Evolutionary conservation across 2,797 vertebrate genomes (phyloP).

Genomic region (Sebastes reedi): DNA sequence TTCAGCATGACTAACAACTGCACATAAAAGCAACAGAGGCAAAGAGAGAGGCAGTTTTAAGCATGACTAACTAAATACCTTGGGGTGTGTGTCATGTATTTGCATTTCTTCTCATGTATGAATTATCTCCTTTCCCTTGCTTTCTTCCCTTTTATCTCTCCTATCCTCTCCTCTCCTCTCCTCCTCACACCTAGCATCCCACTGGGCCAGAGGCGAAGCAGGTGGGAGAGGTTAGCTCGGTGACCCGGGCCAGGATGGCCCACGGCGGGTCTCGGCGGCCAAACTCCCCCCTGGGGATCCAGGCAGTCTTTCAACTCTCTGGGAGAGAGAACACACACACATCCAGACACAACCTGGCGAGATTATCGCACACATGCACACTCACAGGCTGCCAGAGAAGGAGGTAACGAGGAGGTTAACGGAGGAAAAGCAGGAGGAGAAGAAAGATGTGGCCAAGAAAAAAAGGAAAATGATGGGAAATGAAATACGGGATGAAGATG

Average conservation of each 20-base stretch:
- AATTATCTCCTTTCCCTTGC: constrained; percentile 1
- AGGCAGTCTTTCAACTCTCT: constrained; percentile 33
- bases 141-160: constrained; percentile 20
- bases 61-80: constrained; percentile 37
- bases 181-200: constrained; percentile 22
- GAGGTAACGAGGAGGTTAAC: constrained; percentile 38
- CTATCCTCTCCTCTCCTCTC: background rate
- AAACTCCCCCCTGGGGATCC: constrained; percentile 24
- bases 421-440: background rate
- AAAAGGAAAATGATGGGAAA: background rate
- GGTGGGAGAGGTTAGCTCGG: constrained; percentile 9
- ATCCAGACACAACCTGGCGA: background rate
- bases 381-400: constrained; percentile 12
- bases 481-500: background rate
- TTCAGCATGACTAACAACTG: constrained; percentile 25
- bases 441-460: background rate
- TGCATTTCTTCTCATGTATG: constrained; percentile 46
- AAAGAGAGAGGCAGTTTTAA: constrained; percentile 1
- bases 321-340: background rate
- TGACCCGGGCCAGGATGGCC: constrained; percentile 32
- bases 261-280: constrained; percentile 21
- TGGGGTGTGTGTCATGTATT: constrained; percentile 34
- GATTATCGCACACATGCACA: constrained; percentile 11
- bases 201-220: background rate
- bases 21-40: background rate